Evolutionary conservation across 2,888 invertebrate species (phyloP).

Genomic region (Apodemia duryi): DNA sequence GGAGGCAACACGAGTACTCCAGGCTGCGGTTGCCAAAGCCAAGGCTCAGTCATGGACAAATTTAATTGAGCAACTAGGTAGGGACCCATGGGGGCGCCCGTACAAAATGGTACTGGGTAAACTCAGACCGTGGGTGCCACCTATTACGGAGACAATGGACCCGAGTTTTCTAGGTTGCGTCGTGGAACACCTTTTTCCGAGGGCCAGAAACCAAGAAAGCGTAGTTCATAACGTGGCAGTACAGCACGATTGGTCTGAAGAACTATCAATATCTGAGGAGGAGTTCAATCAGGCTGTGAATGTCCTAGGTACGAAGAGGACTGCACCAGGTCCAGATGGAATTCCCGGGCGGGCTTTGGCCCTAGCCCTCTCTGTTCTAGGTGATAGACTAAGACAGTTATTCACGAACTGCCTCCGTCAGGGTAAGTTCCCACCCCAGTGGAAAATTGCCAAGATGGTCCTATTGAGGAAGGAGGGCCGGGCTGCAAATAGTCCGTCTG

Average conservation of each 20-base stretch:
- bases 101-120: too few species aligned
- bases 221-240: too few species aligned
- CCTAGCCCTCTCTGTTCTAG: neutral
- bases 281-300: constrained; percentile 4
- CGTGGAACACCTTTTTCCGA: too few species aligned
- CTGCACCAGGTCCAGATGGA: constrained; percentile 23
- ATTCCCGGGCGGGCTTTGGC: constrained; percentile 23
- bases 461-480: too few species aligned
- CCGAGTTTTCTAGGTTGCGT: too few species aligned
- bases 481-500: too few species aligned
- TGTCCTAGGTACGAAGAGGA: constrained; percentile 18
- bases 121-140: too few species aligned
- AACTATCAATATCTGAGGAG: neutral
- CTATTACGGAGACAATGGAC: too few species aligned
- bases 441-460: neutral
- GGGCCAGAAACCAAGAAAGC: too few species aligned
- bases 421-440: neutral
- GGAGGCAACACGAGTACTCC: neutral
- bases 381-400: neutral
- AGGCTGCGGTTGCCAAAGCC: neutral
- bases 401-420: constrained; percentile 1
- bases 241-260: neutral
- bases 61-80: constrained; percentile 4
- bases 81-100: constrained; percentile 19
- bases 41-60: constrained; percentile 14